Percentiles rank a stretch among this genome's conserved stretches.
Evolutionary conservation across 2,113 vertebrate species (phyloP).

Genomic region (Tragelaphus scriptus): DNA sequence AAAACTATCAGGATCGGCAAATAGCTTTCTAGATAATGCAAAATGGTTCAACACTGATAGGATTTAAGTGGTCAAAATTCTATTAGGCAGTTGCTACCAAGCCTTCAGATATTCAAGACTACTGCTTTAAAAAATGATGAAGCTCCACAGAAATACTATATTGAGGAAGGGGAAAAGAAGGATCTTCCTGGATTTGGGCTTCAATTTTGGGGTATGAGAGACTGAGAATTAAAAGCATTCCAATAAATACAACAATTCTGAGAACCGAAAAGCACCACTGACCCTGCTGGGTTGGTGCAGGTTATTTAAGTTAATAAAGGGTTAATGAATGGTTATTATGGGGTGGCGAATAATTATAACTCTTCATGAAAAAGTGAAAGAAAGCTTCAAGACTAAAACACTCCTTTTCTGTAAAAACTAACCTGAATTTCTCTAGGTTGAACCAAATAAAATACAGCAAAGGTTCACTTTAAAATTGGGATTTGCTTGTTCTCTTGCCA

Average conservation of each 20-base stretch:
- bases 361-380: constrained; percentile 35
- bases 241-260: constrained; percentile 2
- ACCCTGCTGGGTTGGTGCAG: neutral
- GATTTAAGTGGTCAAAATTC: constrained; percentile 18
- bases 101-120: neutral
- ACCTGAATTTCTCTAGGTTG: constrained; percentile 13
- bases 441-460: neutral
- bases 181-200: neutral
- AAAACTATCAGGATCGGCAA: constrained; percentile 13
- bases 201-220: neutral
- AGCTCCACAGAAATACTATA: neutral
- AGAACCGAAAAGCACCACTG: constrained; percentile 10
- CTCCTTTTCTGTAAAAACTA: constrained; percentile 14
- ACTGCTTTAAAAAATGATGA: neutral
- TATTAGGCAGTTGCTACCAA: neutral
- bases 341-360: constrained; percentile 1
- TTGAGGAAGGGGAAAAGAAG: neutral
- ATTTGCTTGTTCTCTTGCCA: constrained; percentile 44
- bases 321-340: constrained; percentile 31
- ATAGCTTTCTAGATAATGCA: constrained; percentile 27
- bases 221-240: neutral
- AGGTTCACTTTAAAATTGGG: constrained; percentile 24
- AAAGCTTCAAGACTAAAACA: constrained; percentile 26
- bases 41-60: neutral
- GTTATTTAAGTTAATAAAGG: constrained; percentile 16